Evolutionary conservation across 1,140 invertebrate genomes (phyloP).

Genomic region (Trachelipus rathkii): DNA sequence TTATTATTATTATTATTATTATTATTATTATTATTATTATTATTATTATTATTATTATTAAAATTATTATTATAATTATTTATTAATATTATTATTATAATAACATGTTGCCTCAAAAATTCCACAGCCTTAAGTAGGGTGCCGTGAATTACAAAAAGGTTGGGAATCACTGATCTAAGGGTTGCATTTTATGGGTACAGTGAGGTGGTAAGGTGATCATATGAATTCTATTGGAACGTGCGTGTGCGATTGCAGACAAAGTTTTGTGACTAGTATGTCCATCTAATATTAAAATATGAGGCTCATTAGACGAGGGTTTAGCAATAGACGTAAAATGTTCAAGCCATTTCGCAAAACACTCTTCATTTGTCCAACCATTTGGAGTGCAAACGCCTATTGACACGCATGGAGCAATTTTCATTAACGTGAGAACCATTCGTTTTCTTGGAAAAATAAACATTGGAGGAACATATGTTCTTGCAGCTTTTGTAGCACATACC

Average conservation of each 20-base stretch:
- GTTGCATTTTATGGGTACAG: conserved; percentile 52
- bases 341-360: too few relatives aligned
- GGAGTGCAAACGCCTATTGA: conserved; percentile 44
- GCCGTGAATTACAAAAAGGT: too few relatives aligned
- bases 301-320: conserved; percentile 3
- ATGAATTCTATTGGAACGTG: conserved; percentile 48
- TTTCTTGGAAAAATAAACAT: conserved; percentile 48
- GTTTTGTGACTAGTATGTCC: conserved; percentile 28
- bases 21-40: too few relatives aligned
- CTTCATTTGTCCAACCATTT: too few relatives aligned
- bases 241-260: conserved; percentile 38
- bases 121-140: too few relatives aligned
- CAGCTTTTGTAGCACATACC: conserved; percentile 39
- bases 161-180: too few relatives aligned
- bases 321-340: conserved; percentile 17
- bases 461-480: conserved; percentile 47
- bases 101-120: too few relatives aligned
- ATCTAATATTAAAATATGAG: conserved; percentile 22
- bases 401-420: conserved; percentile 46
- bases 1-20: too few relatives aligned
- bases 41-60: too few relatives aligned
- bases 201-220: conserved; percentile 51
- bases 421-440: conserved; percentile 45
- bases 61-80: too few relatives aligned
- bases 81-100: too few relatives aligned